A percentile compares a stretch with the other conserved stretches of the same genome.
phyloP scores from a whole-genome alignment of 1,140 invertebrate genomes.

The Paralvinella palmiformis region DNA sequence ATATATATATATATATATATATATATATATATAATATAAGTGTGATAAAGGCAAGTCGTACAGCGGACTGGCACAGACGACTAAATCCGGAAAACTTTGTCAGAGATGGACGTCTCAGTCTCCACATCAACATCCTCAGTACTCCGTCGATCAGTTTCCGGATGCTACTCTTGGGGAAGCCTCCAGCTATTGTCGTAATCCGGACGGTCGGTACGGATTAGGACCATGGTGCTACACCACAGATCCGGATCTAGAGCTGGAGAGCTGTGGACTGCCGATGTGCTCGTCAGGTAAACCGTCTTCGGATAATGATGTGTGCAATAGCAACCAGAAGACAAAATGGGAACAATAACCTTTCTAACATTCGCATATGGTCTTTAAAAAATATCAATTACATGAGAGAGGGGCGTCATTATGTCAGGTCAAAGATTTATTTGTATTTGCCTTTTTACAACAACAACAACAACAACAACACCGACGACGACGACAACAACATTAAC shows the following conservation, averaged over 20 bases:
- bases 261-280: too few species aligned
- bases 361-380: too few species aligned
- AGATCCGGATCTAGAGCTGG: slow-evolving; percentile 53
- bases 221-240: slow-evolving; percentile 22
- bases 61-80: not conserved
- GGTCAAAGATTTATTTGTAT: too few species aligned
- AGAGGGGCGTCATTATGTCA: too few species aligned
- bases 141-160: not conserved
- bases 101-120: slow-evolving; percentile 25
- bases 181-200: slow-evolving; percentile 22
- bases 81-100: slow-evolving; percentile 24
- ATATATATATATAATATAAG: not conserved
- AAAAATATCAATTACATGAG: too few species aligned
- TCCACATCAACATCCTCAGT: slow-evolving; percentile 16
- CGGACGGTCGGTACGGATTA: not conserved
- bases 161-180: not conserved
- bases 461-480: too few species aligned
- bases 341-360: too few species aligned
- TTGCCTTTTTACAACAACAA: too few species aligned
- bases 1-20: not conserved
- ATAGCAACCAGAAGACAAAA: too few species aligned
- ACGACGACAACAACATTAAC: too few species aligned
- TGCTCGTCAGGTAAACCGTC: too few species aligned
- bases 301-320: too few species aligned
- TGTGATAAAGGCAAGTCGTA: not conserved